These are phyloP conservation scores for Zaprionus gabonicus DNA, from an alignment of 1,140 invertebrate species.

Conservation along the genomic window DNA sequence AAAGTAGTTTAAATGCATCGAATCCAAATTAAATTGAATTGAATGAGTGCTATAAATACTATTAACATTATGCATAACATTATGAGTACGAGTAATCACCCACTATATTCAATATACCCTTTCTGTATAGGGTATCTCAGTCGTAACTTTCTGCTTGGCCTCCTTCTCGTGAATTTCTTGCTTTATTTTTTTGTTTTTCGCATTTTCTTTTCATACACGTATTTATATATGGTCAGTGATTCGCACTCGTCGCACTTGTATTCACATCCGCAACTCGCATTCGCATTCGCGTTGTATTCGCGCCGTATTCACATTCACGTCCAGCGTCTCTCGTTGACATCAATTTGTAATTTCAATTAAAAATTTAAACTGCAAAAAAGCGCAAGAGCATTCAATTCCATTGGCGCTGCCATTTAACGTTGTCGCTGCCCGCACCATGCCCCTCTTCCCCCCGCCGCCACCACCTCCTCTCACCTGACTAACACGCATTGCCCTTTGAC, in stretches of 20 bases:
- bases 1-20: no score
- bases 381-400: constrained; percentile 47
- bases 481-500: neutral
- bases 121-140: no score
- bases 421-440: neutral
- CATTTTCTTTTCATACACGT: constrained; percentile 28
- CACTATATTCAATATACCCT: no score
- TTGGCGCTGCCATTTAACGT: constrained; percentile 43
- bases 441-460: no score
- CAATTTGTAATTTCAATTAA: constrained; percentile 80
- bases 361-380: constrained; percentile 69
- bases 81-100: no score
- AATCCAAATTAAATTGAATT: no score
- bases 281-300: constrained; percentile 11
- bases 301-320: neutral
- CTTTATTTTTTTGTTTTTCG: constrained; percentile 12
- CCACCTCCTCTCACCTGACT: constrained; percentile 7
- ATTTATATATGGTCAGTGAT: constrained; percentile 23
- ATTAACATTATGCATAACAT: no score
- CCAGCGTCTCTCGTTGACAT: constrained; percentile 47
- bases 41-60: no score
- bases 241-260: constrained; percentile 21
- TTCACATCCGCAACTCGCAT: constrained; percentile 32
- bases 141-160: neutral
- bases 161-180: neutral